Conservation (phyloP, 2,113 vertebrate species). For the Dicaeum eximium region DNA sequence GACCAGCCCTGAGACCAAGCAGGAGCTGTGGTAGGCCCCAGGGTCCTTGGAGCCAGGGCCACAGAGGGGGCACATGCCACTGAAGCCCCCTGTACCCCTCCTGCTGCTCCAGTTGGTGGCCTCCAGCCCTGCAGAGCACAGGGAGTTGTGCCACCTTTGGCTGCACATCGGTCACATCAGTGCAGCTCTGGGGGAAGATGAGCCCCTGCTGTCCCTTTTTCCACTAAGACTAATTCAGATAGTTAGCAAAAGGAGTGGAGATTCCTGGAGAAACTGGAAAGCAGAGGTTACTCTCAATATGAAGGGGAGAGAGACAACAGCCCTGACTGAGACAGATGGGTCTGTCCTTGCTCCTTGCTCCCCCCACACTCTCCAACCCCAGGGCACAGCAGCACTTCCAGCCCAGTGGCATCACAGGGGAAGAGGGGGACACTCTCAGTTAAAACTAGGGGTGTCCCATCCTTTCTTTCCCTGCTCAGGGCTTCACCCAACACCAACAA, state of each 20-base stretch:
- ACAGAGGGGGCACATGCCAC: rapidly evolving
- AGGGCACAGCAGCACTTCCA: background rate
- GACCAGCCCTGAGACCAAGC: background rate
- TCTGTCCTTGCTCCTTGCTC: background rate
- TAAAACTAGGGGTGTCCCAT: background rate
- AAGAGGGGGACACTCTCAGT: background rate
- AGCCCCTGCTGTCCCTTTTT: background rate
- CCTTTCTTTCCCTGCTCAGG: background rate
- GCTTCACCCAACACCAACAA: background rate
- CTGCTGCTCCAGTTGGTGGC: background rate
- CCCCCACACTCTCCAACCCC: rapidly evolving
- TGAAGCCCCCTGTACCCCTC: background rate
- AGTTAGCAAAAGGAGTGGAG: background rate
- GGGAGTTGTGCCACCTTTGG: background rate
- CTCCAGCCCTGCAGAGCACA: rapidly evolving
- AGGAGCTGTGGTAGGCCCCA: background rate
- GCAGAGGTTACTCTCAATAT: rapidly evolving
- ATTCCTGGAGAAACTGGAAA: background rate
- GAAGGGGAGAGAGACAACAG: background rate
- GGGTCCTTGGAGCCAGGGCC: background rate
- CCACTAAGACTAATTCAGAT: background rate
- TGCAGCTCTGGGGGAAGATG: rapidly evolving
- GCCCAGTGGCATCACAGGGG: rapidly evolving
- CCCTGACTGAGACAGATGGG: too few species aligned
- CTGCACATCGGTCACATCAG: background rate